Conservation (phyloP, 53 echinoderm and acorn worm genomes). For the Crossaster papposus region DNA sequence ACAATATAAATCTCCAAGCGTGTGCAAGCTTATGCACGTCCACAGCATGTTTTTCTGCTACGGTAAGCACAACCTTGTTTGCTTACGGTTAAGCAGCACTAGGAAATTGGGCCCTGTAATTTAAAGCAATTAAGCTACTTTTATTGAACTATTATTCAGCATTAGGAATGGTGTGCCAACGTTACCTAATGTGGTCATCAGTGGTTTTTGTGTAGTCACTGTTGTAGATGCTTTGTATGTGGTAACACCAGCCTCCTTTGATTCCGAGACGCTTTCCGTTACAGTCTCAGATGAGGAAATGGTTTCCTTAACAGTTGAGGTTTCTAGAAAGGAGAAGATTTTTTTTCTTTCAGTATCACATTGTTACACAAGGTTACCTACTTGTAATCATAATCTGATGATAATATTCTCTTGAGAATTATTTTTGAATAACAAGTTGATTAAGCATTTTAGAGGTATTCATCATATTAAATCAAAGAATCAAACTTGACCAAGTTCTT, state of each 20-base stretch:
- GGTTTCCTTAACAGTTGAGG: constrained; percentile 34
- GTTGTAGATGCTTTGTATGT: constrained; percentile 22
- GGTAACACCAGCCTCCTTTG: constrained; percentile 14
- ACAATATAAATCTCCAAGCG: no score
- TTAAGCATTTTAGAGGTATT: no score
- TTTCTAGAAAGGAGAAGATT: not conserved
- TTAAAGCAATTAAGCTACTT: not conserved
- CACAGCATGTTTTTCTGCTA: no score
- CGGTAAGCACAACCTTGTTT: no score
- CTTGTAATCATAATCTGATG: no score
- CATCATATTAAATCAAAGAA: no score
- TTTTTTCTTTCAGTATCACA: not conserved
- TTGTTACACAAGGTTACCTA: not conserved
- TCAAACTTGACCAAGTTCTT: no score
- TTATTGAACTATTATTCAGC: not conserved
- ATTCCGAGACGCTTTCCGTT: constrained; percentile 12
- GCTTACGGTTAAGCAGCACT: no score
- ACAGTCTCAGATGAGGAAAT: constrained; percentile 23
- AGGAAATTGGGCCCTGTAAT: no score
- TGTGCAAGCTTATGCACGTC: no score
- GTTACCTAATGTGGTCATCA: constrained; percentile 16
- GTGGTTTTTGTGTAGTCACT: not conserved
- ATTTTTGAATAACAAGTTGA: no score
- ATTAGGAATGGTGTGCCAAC: not conserved
- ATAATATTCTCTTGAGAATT: no score